phyloP scores from a whole-genome alignment of 2,113 vertebrate species.

The Elachura formosa region DNA sequence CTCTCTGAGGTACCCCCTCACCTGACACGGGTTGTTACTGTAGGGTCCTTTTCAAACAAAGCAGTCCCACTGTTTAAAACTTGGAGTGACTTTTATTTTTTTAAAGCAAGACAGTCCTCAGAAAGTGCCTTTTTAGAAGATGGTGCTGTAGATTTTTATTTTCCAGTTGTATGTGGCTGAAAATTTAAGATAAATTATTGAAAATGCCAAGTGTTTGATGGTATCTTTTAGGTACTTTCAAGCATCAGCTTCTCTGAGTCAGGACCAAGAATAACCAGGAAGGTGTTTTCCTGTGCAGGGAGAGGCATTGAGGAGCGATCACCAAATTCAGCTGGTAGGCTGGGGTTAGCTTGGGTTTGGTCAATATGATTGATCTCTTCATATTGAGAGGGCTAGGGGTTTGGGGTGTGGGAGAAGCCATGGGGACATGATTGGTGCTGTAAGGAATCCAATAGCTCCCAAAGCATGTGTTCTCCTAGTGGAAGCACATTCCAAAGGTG shows the following conservation, averaged over 20 bases:
- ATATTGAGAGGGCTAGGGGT: neutral
- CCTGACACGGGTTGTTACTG: neutral
- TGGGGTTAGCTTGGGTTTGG: neutral
- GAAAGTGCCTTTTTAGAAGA: slow-evolving; percentile 98
- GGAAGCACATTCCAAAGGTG: neutral
- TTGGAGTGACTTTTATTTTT: slow-evolving; percentile 48
- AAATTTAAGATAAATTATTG: slow-evolving; percentile 59
- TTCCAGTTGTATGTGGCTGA: slow-evolving; percentile 72
- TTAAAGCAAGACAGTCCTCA: slow-evolving; percentile 78
- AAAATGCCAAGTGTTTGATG: slow-evolving; percentile 78
- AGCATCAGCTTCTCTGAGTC: slow-evolving; percentile 73
- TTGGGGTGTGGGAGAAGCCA: neutral
- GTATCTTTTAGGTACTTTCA: slow-evolving; percentile 74
- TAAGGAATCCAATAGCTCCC: rapidly evolving
- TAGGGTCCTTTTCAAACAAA: slow-evolving; percentile 45
- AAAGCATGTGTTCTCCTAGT: neutral
- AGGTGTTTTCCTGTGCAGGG: slow-evolving; percentile 44
- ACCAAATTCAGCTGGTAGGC: slow-evolving; percentile 59
- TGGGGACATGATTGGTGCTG: neutral
- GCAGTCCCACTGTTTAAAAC: slow-evolving; percentile 31
- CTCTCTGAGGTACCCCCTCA: slow-evolving; percentile 17
- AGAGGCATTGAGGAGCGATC: slow-evolving; percentile 45
- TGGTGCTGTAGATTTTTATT: slow-evolving; percentile 88
- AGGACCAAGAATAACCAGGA: slow-evolving; percentile 74
- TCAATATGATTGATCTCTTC: slow-evolving; percentile 19